Conservation (phyloP, 1,140 invertebrate genomes). For the Cherax quadricarinatus region DNA sequence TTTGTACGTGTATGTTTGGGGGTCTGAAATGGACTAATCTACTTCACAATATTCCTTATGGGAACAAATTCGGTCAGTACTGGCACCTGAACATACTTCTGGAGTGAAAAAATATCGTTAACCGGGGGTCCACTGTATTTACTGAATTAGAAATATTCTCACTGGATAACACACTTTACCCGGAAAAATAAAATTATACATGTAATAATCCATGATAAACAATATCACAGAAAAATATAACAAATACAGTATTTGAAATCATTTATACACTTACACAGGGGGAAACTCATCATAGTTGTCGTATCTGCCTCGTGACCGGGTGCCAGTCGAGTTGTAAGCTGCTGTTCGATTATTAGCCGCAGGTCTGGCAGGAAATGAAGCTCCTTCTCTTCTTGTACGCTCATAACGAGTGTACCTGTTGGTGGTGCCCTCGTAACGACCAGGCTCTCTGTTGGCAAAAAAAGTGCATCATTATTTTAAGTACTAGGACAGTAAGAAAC, state of each 20-base stretch:
- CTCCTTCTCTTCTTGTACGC: constrained; percentile 45
- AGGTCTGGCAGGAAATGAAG: constrained; percentile 51
- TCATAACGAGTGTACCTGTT: constrained; percentile 75
- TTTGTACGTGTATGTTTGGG: too few species aligned
- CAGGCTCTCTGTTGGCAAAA: constrained; percentile 71
- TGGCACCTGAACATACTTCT: too few species aligned
- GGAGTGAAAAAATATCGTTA: too few species aligned
- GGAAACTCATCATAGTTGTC: constrained; percentile 69
- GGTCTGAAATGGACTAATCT: too few species aligned
- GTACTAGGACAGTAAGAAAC: too few species aligned
- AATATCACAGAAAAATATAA: not conserved
- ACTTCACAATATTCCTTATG: too few species aligned
- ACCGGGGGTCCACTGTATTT: too few species aligned
- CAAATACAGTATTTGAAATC: not conserved
- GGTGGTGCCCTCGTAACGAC: constrained; percentile 76
- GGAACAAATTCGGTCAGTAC: too few species aligned
- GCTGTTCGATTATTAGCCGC: constrained; percentile 50
- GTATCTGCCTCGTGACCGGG: constrained; percentile 62
- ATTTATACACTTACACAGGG: constrained; percentile 51
- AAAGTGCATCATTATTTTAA: not conserved
- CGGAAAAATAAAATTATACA: too few species aligned
- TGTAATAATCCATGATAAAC: not conserved
- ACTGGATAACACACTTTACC: too few species aligned
- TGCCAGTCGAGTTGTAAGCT: constrained; percentile 50
- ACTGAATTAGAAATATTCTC: too few species aligned